phyloP scores from a whole-genome alignment of 2,113 vertebrate species.

The Brachyhypopomus occidentalis region DNA sequence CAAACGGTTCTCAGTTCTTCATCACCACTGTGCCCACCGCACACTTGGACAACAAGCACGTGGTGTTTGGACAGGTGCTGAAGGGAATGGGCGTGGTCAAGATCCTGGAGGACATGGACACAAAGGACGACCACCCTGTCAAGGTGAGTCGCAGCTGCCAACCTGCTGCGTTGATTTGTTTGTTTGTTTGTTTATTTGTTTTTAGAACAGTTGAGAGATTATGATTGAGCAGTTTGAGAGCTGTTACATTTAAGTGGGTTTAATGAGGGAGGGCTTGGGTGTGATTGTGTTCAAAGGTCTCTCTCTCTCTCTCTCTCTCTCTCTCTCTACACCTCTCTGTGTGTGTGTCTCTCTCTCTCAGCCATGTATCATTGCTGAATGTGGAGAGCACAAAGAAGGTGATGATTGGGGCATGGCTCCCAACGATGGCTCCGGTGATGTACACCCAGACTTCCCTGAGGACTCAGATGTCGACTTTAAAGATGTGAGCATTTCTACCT shows the following conservation, averaged over 20 bases:
- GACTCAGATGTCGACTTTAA: conserved; percentile 88
- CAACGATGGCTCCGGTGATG: conserved; percentile 84
- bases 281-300: background rate
- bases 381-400: conserved; percentile 87
- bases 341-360: conserved; percentile 56
- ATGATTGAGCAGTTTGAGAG: background rate
- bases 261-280: background rate
- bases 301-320: conserved; percentile 14
- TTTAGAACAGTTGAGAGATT: background rate
- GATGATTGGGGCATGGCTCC: conserved; percentile 81
- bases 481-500: conserved; percentile 76
- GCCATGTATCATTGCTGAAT: conserved; percentile 87
- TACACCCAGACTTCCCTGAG: conserved; percentile 90
- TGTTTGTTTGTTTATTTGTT: background rate
- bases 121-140: conserved; percentile 82
- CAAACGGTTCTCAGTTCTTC: conserved; percentile 97
- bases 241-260: too few species aligned
- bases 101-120: conserved; percentile 84
- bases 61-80: conserved; percentile 92
- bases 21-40: conserved; percentile 91
- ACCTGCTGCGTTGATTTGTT: too few species aligned
- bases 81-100: conserved; percentile 90
- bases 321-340: conserved; percentile 50
- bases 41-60: conserved; percentile 91
- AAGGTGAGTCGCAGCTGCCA: conserved; percentile 71